Percentiles rank a stretch among this genome's conserved stretches.
Conservation (phyloP, 2,113 vertebrate species). For the Scophthalmus maximus region DNA sequence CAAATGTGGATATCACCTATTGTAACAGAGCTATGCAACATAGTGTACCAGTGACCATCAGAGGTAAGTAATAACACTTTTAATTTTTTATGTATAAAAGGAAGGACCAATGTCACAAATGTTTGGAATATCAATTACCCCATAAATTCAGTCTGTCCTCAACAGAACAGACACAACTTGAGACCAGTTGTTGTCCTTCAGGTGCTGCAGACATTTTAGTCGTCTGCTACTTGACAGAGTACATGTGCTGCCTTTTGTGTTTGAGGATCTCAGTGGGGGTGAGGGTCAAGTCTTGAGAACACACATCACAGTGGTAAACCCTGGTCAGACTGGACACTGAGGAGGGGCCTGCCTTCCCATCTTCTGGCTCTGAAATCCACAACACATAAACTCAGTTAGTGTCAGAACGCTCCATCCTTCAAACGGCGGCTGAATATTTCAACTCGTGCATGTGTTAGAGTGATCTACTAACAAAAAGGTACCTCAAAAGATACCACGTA, state of each 20-base stretch:
- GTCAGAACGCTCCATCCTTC: no score
- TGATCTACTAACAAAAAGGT: background rate
- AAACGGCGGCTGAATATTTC: no score
- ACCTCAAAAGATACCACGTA: background rate
- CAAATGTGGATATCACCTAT: background rate
- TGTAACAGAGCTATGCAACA: background rate
- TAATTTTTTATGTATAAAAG: constrained; percentile 10
- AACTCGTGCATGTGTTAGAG: background rate
- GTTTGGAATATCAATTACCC: background rate
- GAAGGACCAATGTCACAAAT: background rate
- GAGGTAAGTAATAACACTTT: constrained; percentile 8
- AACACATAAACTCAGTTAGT: background rate
- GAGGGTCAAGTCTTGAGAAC: constrained; percentile 85
- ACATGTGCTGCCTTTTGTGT: constrained; percentile 84
- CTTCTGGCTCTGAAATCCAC: constrained; percentile 59
- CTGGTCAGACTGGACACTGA: constrained; percentile 76
- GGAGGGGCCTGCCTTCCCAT: background rate
- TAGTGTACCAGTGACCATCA: background rate
- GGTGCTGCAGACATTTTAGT: constrained; percentile 12
- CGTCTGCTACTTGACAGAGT: constrained; percentile 50
- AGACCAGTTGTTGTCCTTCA: background rate
- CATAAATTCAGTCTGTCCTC: background rate
- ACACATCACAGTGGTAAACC: constrained; percentile 87
- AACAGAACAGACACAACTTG: constrained; percentile 1
- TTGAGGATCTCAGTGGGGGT: constrained; percentile 90